These are phyloP conservation scores for Thelaira solivaga DNA, from an alignment of 2,888 invertebrate genomes.

Conservation along the genomic window DNA sequence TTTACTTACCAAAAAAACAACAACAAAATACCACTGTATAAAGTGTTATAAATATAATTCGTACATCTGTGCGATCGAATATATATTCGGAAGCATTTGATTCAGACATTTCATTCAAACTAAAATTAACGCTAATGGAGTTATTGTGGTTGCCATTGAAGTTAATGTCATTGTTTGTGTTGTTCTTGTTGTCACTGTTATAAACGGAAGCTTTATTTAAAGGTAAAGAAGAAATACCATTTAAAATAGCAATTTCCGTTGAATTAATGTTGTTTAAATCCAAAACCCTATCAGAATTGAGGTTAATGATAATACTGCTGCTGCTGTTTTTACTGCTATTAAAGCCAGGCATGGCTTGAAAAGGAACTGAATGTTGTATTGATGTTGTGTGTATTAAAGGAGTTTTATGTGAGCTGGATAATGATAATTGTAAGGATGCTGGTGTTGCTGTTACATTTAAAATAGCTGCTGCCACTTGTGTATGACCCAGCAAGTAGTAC, in stretches of 20 bases:
- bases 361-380: constrained; percentile 1
- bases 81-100: constrained; percentile 81
- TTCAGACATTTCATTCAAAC: constrained; percentile 62
- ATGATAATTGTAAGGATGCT: constrained; percentile 15
- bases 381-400: not conserved
- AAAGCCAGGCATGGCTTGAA: not conserved
- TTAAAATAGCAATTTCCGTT: constrained; percentile 64
- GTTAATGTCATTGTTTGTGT: not conserved
- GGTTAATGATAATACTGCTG: constrained; percentile 14
- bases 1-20: constrained; percentile 88
- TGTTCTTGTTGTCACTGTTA: constrained; percentile 15
- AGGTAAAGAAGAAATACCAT: constrained; percentile 60
- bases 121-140: constrained; percentile 15
- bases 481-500: constrained; percentile 34
- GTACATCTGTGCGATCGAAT: constrained; percentile 85
- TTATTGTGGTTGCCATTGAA: constrained; percentile 5
- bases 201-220: constrained; percentile 1
- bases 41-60: constrained; percentile 85
- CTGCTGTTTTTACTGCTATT: not conserved
- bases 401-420: constrained; percentile 1
- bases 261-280: constrained; percentile 60
- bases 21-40: constrained; percentile 88
- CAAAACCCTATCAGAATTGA: constrained; percentile 35
- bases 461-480: constrained; percentile 43
- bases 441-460: constrained; percentile 2